These are phyloP conservation scores for Subacronicta megacephala DNA, from an alignment of 2,888 invertebrate genomes.

Conservation along the genomic window DNA sequence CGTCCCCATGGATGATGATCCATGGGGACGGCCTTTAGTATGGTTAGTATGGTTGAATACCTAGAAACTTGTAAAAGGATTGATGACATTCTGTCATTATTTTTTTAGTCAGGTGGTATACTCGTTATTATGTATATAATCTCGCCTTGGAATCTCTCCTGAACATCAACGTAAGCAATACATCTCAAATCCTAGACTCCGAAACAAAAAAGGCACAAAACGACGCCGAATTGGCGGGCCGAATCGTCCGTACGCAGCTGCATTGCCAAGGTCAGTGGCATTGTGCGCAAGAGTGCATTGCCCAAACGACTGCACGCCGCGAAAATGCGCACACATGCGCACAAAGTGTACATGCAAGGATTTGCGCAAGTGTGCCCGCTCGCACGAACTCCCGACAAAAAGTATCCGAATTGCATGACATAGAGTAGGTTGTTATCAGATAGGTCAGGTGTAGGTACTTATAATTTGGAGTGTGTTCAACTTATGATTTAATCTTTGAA, in stretches of 20 bases:
- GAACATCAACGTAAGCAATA: neutral
- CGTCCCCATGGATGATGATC: too few relatives aligned
- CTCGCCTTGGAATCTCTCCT: neutral
- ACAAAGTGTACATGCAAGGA: slow-evolving; percentile 35
- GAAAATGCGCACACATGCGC: slow-evolving; percentile 74
- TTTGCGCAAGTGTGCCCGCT: slow-evolving; percentile 47
- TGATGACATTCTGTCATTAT: too few relatives aligned
- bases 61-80: too few relatives aligned
- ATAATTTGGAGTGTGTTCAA: too few relatives aligned
- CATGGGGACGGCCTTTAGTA: too few relatives aligned
- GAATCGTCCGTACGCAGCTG: slow-evolving; percentile 79
- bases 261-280: slow-evolving; percentile 86
- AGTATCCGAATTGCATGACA: slow-evolving; percentile 82
- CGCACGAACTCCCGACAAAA: slow-evolving; percentile 71
- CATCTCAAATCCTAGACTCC: slow-evolving; percentile 36
- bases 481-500: too few relatives aligned
- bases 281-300: slow-evolving; percentile 84
- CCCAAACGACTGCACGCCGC: slow-evolving; percentile 80
- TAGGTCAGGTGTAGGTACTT: slow-evolving; percentile 15
- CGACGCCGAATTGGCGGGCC: slow-evolving; percentile 63
- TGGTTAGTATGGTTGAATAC: too few relatives aligned
- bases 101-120: too few relatives aligned
- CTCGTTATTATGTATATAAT: too few relatives aligned
- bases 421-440: slow-evolving; percentile 58
- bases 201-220: slow-evolving; percentile 49